Percentiles rank a stretch among this genome's conserved stretches.
phyloP scores from a whole-genome alignment of 2,113 vertebrate genomes.

The Malaclemys terrapin region DNA sequence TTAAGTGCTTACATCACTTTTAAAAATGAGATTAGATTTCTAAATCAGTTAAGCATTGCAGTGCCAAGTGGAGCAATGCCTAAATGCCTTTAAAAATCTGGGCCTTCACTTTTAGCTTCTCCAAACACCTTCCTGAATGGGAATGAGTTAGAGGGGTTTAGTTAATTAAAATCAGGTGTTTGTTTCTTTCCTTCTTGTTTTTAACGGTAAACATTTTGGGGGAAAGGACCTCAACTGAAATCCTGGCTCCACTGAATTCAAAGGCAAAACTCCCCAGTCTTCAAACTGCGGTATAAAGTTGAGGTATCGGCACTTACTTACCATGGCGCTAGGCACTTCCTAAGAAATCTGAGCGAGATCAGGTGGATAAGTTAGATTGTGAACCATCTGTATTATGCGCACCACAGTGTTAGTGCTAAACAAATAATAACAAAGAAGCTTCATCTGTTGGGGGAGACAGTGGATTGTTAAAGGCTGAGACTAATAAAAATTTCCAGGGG shows the following conservation, averaged over 20 bases:
- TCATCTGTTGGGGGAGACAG: background rate
- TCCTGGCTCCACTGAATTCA: background rate
- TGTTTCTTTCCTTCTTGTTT: background rate
- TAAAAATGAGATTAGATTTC: background rate
- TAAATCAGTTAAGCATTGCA: background rate
- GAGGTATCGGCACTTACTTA: background rate
- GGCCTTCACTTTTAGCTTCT: background rate
- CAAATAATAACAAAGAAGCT: conserved; percentile 17
- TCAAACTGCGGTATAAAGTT: background rate
- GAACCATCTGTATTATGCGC: background rate
- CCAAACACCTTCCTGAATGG: background rate
- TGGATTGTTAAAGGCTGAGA: background rate
- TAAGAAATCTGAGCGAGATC: background rate
- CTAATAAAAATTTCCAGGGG: background rate
- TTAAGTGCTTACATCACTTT: background rate
- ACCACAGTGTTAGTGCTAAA: background rate
- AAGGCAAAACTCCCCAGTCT: background rate
- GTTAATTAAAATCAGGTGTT: background rate
- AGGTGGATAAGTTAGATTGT: background rate
- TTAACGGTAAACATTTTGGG: background rate
- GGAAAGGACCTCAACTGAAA: background rate
- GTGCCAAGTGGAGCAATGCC: background rate
- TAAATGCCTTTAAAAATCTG: background rate
- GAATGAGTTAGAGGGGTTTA: background rate
- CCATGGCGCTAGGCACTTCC: background rate